Conservation (phyloP, 2,888 invertebrate species). For the Apodemia mormo region DNA sequence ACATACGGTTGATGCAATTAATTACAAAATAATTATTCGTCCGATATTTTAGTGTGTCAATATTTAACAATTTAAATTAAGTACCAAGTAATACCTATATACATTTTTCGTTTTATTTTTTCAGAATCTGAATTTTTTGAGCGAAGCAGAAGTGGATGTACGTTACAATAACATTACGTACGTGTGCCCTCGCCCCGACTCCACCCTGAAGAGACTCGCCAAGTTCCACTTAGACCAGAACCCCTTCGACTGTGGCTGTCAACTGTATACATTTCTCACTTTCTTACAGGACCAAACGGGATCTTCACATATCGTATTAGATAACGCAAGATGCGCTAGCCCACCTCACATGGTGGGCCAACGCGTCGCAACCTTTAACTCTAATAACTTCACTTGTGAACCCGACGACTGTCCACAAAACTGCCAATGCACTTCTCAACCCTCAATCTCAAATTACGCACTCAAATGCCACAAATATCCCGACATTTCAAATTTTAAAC, state of each 20-base stretch:
- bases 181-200: neutral
- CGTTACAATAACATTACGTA: conserved; percentile 46
- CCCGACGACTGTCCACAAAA: neutral
- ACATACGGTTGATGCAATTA: no score
- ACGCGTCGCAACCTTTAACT: neutral
- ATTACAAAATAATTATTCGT: no score
- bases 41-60: no score
- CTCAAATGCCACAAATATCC: neutral
- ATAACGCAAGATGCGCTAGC: neutral
- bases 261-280: conserved; percentile 39
- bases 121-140: conserved; percentile 29
- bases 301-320: conserved; percentile 1
- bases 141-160: conserved; percentile 37
- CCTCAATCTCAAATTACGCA: neutral
- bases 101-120: neutral
- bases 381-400: conserved; percentile 26
- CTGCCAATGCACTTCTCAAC: neutral
- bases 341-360: neutral
- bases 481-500: neutral
- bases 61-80: no score
- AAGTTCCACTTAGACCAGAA: conserved; percentile 45
- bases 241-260: conserved; percentile 50
- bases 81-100: no score
- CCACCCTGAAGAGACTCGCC: conserved; percentile 3
- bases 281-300: neutral